A percentile compares a stretch with the other conserved stretches of the same genome.
These are phyloP conservation scores for Crepidodera aurea DNA, from an alignment of 2,888 invertebrate species.

Conservation along the genomic window DNA sequence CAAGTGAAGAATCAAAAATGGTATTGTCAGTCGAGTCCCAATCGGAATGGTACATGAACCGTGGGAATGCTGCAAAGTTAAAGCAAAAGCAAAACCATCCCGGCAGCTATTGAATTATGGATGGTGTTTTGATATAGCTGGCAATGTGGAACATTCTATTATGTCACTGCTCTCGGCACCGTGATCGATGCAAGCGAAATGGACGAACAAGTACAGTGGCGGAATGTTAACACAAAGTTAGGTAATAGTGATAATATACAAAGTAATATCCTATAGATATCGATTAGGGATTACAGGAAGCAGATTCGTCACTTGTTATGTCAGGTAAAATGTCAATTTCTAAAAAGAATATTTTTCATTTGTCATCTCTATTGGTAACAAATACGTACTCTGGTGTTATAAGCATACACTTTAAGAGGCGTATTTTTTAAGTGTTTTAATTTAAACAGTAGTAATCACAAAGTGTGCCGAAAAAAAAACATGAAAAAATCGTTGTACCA, in stretches of 20 bases:
- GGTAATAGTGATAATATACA: background rate
- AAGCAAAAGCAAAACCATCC: slow-evolving; percentile 34
- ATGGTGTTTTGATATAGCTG: slow-evolving; percentile 55
- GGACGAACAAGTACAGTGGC: slow-evolving; percentile 20
- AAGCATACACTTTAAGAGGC: too few relatives aligned
- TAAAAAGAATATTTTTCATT: too few relatives aligned
- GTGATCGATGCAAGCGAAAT: slow-evolving; percentile 48
- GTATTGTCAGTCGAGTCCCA: slow-evolving; percentile 12
- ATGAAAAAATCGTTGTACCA: too few relatives aligned
- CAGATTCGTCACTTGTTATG: too few relatives aligned
- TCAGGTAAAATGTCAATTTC: too few relatives aligned
- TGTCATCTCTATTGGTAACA: too few relatives aligned
- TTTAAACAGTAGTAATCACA: too few relatives aligned
- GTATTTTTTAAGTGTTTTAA: too few relatives aligned
- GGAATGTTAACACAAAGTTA: background rate
- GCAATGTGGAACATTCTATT: slow-evolving; percentile 56
- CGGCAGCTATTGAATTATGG: slow-evolving; percentile 51
- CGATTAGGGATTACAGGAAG: too few relatives aligned
- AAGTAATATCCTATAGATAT: too few relatives aligned
- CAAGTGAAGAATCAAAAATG: slow-evolving; percentile 14
- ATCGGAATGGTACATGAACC: slow-evolving; percentile 28
- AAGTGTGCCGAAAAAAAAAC: too few relatives aligned
- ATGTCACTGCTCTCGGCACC: slow-evolving; percentile 52
- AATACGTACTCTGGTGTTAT: too few relatives aligned
- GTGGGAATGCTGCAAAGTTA: slow-evolving; percentile 50